Base-by-base conservation (phyloP, 2,113 vertebrate genomes). In the Emydura subglobosa region DNA sequence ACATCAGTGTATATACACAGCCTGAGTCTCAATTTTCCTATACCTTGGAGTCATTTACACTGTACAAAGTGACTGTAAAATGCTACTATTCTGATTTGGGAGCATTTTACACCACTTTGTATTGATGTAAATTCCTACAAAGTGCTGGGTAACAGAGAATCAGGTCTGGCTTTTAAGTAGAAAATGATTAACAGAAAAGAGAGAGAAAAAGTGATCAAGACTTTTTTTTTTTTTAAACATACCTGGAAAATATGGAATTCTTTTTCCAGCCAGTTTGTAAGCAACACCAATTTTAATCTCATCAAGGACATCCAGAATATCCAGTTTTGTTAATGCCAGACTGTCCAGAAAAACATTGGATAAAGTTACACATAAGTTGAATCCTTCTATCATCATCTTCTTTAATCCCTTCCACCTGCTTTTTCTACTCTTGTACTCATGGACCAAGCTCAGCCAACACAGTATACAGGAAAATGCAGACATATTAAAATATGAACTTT, bases 191-290 rank as follows among this genome's bases (percentile, higher is more conserved):
- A 84, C 3, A 65, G 55, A 34, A 25, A 49, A 34, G 29, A 83
- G 42, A 96, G 19, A 89, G 47, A 81, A 91, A 91, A 92, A 51
- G 68, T 1, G 0, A 85, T 61, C 31, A 39, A 94, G 9, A 49
- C 1, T 29, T 57, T 29, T 57, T 34, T 31, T 57, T 57, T 57
- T 90, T 79, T 88, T 68, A 2, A 91, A 57, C 83, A 54, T 97
- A 99, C 99, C 99, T 98, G 99, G 99, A 98, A 99, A 99, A 97
- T 99, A 99, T 0, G 99, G 99, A 91, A 99, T 99, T 98, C 99
- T 98, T 97, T 99, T 99, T 78, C 99, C 99, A 27, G 99, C 99
- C 88, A 99, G 96, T 97, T 99, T 99, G 97, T 99, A 99, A 10
- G 99, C 98, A 51, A 99, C 94, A 65, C 99, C 99, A 0, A 99